Evolutionary conservation across 1,140 invertebrate genomes (phyloP).

Genomic region (Drosophila suzukii): DNA sequence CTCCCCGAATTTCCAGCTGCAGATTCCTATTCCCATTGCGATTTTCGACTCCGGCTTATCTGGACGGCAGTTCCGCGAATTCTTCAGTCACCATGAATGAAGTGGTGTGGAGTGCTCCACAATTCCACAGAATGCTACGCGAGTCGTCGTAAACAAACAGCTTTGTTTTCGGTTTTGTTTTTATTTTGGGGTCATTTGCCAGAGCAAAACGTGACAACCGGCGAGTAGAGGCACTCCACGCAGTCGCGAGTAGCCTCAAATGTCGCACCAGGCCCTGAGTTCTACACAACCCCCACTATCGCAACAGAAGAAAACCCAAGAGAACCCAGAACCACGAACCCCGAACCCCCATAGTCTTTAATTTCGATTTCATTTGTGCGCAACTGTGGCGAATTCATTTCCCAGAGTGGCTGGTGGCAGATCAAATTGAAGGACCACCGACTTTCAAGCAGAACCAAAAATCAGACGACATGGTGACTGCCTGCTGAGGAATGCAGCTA

Average conservation of each 20-base stretch:
- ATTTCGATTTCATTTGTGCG: conserved; percentile 59
- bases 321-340: conserved; percentile 1
- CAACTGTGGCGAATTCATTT: conserved; percentile 55
- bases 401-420: conserved; percentile 18
- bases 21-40: neutral
- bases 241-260: conserved; percentile 36
- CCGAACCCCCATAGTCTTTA: conserved; percentile 21
- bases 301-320: neutral
- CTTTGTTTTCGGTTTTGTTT: conserved; percentile 8
- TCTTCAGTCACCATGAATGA: conserved; percentile 61
- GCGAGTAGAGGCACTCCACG: conserved; percentile 43
- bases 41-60: conserved; percentile 21
- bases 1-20: conserved; percentile 25
- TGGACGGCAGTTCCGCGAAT: conserved; percentile 44
- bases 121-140: conserved; percentile 54
- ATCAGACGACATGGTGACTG: conserved; percentile 44
- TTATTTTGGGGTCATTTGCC: conserved; percentile 49
- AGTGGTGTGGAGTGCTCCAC: conserved; percentile 28
- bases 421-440: conserved; percentile 53
- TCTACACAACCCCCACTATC: neutral
- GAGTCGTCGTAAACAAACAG: conserved; percentile 49
- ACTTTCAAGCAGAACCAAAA: conserved; percentile 28
- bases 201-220: conserved; percentile 57
- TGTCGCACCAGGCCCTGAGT: conserved; percentile 22
- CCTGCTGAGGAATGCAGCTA: conserved; percentile 36